Conservation (phyloP, 2,113 vertebrate species). For the Pristiophorus japonicus region DNA sequence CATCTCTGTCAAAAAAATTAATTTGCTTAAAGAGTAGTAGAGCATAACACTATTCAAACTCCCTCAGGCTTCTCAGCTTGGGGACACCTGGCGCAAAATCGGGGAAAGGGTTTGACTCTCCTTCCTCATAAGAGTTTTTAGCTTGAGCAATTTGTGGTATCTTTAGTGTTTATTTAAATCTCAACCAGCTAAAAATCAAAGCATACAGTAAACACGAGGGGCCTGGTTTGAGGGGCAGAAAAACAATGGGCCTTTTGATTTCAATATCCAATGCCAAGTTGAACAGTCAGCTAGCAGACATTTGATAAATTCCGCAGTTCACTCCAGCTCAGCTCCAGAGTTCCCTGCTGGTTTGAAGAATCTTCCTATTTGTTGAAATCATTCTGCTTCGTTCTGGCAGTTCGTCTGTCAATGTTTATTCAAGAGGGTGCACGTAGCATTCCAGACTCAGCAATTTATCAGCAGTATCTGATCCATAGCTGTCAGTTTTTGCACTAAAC, state of each 20-base stretch:
- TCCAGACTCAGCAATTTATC: not conserved
- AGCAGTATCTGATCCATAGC: not conserved
- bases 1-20: not conserved
- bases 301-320: slow-evolving; percentile 3
- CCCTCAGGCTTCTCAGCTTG: not conserved
- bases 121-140: not conserved
- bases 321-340: not conserved
- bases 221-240: not conserved
- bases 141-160: not conserved
- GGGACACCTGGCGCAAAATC: not conserved
- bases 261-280: slow-evolving; percentile 7
- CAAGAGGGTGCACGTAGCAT: not conserved
- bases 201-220: not conserved
- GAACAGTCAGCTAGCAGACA: not conserved
- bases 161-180: not conserved
- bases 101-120: not conserved
- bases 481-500: not conserved
- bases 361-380: not conserved
- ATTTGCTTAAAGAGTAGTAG: not conserved
- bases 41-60: not conserved
- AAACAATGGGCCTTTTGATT: slow-evolving; percentile 19
- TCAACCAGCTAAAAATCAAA: not conserved
- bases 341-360: not conserved
- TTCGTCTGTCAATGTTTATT: not conserved
- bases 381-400: not conserved